Conservation (phyloP, 1,140 invertebrate species). For the Zaprionus lachaisei region DNA sequence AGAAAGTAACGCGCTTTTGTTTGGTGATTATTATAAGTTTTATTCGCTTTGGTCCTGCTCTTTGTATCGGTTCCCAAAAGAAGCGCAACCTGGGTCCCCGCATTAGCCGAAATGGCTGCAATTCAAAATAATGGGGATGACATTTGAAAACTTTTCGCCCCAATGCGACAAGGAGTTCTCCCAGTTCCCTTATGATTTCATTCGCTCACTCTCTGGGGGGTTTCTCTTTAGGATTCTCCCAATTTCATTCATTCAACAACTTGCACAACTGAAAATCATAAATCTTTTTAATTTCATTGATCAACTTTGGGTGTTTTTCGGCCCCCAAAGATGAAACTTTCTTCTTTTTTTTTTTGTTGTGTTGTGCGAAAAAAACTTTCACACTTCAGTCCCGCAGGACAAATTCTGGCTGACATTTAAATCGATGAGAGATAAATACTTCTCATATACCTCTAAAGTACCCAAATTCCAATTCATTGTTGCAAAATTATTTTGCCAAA, state of each 20-base stretch:
- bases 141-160: conserved; percentile 66
- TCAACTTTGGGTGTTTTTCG: conserved; percentile 54
- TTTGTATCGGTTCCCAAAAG: conserved; percentile 42
- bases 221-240: neutral
- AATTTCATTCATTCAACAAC: conserved; percentile 53
- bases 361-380: conserved; percentile 58
- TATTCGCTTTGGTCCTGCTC: conserved; percentile 37
- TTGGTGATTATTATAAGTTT: conserved; percentile 76
- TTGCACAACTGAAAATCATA: conserved; percentile 73
- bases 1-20: conserved; percentile 70
- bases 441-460: conserved; percentile 39
- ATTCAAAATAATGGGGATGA: conserved; percentile 76
- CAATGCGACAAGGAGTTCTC: conserved; percentile 13
- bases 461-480: conserved; percentile 64
- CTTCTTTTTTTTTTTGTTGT: neutral
- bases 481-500: conserved; percentile 68
- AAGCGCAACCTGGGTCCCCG: conserved; percentile 29
- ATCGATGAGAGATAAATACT: conserved; percentile 79
- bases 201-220: neutral
- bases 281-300: conserved; percentile 83
- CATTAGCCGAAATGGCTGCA: conserved; percentile 77
- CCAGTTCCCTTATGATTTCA: neutral
- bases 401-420: conserved; percentile 73
- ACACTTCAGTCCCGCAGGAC: conserved; percentile 73
- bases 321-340: conserved; percentile 47